Conservation (phyloP, 2,888 invertebrate genomes). For the Papilio protenor region DNA sequence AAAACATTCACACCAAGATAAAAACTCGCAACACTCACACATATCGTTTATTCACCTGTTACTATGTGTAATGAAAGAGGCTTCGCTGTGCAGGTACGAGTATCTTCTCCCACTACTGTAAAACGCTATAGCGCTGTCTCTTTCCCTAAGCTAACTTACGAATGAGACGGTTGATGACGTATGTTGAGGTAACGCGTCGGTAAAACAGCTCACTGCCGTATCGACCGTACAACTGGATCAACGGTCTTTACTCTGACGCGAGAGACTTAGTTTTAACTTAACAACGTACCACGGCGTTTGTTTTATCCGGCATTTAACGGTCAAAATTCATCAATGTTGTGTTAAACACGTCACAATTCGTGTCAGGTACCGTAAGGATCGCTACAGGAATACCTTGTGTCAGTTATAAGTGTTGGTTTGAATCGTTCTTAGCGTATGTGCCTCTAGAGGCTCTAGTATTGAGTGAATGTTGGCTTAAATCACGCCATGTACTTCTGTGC, state of each 20-base stretch:
- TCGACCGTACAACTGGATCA: conserved; percentile 80
- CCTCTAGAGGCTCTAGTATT: conserved; percentile 68
- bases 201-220: conserved; percentile 75
- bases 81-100: conserved; percentile 76
- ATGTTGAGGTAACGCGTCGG: conserved; percentile 62
- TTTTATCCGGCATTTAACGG: conserved; percentile 65
- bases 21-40: conserved; percentile 66
- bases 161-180: conserved; percentile 58
- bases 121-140: conserved; percentile 62
- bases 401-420: conserved; percentile 55
- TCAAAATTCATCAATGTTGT: conserved; percentile 70
- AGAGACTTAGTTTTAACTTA: conserved; percentile 81
- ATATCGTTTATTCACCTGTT: conserved; percentile 77
- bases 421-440: conserved; percentile 55
- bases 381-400: conserved; percentile 62
- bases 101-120: conserved; percentile 71
- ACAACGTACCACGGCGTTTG: conserved; percentile 73
- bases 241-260: conserved; percentile 80
- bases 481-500: conserved; percentile 76
- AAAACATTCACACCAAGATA: conserved; percentile 66
- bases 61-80: conserved; percentile 72
- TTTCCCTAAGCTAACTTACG: conserved; percentile 51
- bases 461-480: conserved; percentile 76
- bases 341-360: conserved; percentile 66
- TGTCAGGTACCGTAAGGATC: conserved; percentile 57